Evolutionary conservation across 2,113 vertebrate genomes (phyloP).

Genomic region (Ailurus styani): DNA sequence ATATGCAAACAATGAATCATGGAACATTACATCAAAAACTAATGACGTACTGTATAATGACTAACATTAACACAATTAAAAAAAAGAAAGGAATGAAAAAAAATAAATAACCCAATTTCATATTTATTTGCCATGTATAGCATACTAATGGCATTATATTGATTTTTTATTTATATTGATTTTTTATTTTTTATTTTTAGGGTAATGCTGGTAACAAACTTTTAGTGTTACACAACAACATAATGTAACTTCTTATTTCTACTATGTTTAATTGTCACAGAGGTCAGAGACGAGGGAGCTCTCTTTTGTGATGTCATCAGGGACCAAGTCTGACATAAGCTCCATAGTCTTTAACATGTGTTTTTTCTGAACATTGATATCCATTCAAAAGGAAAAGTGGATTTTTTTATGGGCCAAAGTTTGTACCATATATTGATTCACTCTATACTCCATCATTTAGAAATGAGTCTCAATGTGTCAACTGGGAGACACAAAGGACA

Average conservation of each 20-base stretch:
- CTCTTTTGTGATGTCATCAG: neutral
- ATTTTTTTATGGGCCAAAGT: neutral
- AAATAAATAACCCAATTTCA: neutral
- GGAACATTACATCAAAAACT: too few relatives aligned
- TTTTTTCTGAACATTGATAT: neutral
- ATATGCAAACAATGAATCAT: too few relatives aligned
- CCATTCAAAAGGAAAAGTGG: neutral
- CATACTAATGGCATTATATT: neutral
- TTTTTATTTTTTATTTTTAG: neutral
- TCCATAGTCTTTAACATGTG: neutral
- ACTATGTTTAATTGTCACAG: neutral
- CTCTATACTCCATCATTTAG: neutral
- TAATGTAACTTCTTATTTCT: neutral
- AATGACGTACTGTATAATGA: too few relatives aligned
- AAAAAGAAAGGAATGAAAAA: too few relatives aligned
- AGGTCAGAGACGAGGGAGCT: fast-evolving
- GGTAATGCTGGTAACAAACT: neutral
- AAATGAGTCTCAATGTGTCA: neutral
- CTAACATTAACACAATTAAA: too few relatives aligned
- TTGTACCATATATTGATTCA: neutral
- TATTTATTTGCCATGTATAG: neutral
- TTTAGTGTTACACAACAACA: neutral
- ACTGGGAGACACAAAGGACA: neutral
- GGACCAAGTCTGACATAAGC: neutral
- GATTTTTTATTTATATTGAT: neutral